Percentiles rank a stretch among this genome's conserved stretches.
These are phyloP conservation scores for Caenorhabditis sp. DNA, from an alignment of 2,888 invertebrate genomes.

Conservation along the genomic window DNA sequence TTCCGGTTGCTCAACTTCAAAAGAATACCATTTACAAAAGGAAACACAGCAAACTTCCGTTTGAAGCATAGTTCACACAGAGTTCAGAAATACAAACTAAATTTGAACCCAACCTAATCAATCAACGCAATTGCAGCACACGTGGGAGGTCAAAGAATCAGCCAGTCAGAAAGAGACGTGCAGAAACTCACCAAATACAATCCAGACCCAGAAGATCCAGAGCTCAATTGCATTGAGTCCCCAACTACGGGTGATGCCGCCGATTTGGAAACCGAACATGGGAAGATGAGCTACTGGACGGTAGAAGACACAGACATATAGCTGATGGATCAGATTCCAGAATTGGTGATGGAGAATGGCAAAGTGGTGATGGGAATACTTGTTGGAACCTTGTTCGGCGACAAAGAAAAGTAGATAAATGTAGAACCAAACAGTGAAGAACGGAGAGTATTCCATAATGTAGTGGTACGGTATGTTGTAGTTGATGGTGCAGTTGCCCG, in stretches of 20 bases:
- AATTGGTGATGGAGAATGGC: conserved; percentile 50
- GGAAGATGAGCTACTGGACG: conserved; percentile 57
- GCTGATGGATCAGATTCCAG: conserved; percentile 46
- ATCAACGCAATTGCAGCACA: background rate
- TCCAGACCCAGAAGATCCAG: conserved; percentile 54
- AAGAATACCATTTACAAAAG: background rate
- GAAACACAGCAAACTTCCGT: too few relatives aligned
- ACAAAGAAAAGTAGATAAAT: conserved; percentile 47
- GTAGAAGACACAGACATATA: conserved; percentile 50
- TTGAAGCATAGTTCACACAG: background rate
- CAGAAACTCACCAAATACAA: conserved; percentile 40
- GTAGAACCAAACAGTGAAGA: conserved; percentile 48
- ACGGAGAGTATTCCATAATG: conserved; percentile 55
- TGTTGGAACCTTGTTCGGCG: conserved; percentile 27
- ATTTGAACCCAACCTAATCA: background rate
- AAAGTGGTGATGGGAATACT: conserved; percentile 30
- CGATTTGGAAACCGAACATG: conserved; percentile 57
- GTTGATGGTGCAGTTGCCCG: conserved; percentile 42
- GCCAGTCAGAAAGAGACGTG: too few relatives aligned
- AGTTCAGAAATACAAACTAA: background rate
- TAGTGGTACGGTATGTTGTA: conserved; percentile 45
- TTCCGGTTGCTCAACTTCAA: too few relatives aligned
- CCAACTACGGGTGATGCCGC: conserved; percentile 37
- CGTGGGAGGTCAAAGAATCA: conserved; percentile 6
- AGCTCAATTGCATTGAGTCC: conserved; percentile 48